These are phyloP conservation scores for Hermaeophaga mercurialis DNA, from an alignment of 2,888 invertebrate species.

Conservation along the genomic window DNA sequence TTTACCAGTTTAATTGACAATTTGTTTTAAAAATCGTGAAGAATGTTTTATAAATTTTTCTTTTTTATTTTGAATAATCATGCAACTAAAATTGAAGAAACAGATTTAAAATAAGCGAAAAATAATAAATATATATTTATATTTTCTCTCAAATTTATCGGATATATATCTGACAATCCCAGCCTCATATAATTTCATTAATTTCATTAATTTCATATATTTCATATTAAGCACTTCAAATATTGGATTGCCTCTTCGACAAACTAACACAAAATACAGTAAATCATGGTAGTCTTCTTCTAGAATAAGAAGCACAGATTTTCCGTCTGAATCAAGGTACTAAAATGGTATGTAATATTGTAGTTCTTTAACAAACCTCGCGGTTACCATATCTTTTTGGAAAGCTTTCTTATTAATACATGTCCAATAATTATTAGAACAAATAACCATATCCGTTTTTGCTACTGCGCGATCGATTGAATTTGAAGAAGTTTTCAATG, in stretches of 20 bases:
- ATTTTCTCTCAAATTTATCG: background rate
- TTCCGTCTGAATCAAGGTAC: slow-evolving; percentile 20
- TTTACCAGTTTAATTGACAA: too few species aligned
- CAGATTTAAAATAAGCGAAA: too few species aligned
- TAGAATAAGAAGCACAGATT: slow-evolving; percentile 15
- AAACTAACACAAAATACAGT: slow-evolving; percentile 4
- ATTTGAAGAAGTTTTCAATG: slow-evolving; percentile 2
- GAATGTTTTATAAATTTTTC: too few species aligned
- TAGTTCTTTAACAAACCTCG: slow-evolving; percentile 11
- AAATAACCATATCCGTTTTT: background rate
- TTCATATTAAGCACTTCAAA: slow-evolving; percentile 1
- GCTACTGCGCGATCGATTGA: background rate
- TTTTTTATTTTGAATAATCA: too few species aligned
- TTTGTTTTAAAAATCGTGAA: too few species aligned
- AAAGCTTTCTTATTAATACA: slow-evolving; percentile 24
- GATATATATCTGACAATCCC: background rate
- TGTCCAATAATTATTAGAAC: background rate
- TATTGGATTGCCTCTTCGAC: background rate
- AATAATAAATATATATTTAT: background rate
- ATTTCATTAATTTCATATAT: slow-evolving; percentile 3
- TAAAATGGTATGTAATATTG: slow-evolving; percentile 15
- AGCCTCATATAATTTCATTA: background rate
- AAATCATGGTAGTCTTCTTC: background rate
- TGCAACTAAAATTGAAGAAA: too few species aligned
- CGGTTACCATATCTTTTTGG: slow-evolving; percentile 8